Evolutionary conservation across 2,888 invertebrate genomes (phyloP).

Genomic region (Drosophila antonietae): DNA sequence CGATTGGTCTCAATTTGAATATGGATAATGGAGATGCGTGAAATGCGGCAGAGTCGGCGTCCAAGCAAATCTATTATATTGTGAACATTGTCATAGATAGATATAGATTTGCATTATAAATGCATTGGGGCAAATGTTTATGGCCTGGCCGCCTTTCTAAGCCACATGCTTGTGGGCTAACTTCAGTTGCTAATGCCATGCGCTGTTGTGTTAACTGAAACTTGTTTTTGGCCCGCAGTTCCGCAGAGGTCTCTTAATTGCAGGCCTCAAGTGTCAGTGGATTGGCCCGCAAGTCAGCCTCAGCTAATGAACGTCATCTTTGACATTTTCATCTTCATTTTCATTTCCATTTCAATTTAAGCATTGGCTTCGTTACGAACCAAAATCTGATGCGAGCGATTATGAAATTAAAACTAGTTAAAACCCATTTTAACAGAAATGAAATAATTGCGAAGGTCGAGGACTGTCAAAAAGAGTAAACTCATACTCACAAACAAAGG

Average conservation of each 20-base stretch:
- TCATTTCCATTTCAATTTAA: constrained; percentile 29
- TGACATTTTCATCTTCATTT: constrained; percentile 59
- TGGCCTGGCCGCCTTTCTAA: constrained; percentile 52
- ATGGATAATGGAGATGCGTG: constrained; percentile 54
- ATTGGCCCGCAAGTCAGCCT: constrained; percentile 15
- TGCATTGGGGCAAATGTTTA: constrained; percentile 28
- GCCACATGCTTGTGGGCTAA: constrained; percentile 18
- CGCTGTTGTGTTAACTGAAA: constrained; percentile 20
- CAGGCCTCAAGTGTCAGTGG: constrained; percentile 39
- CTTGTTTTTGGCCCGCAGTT: constrained; percentile 28
- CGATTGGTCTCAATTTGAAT: constrained; percentile 56
- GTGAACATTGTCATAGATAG: constrained; percentile 44
- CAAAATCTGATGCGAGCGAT: constrained; percentile 24
- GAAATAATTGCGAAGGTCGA: constrained; percentile 51
- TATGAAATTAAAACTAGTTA: constrained; percentile 28
- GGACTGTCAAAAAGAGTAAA: constrained; percentile 19
- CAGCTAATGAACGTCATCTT: constrained; percentile 49
- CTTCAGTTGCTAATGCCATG: constrained; percentile 2
- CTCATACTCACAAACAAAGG: background rate
- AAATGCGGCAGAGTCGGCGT: constrained; percentile 60
- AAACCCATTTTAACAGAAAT: constrained; percentile 27
- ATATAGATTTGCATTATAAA: constrained; percentile 59
- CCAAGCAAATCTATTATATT: constrained; percentile 36
- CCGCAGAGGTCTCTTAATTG: constrained; percentile 29
- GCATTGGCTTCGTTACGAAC: constrained; percentile 13